Evolutionary conservation across 2,113 vertebrate species (phyloP).

Genomic region (Mixornis gularis): DNA sequence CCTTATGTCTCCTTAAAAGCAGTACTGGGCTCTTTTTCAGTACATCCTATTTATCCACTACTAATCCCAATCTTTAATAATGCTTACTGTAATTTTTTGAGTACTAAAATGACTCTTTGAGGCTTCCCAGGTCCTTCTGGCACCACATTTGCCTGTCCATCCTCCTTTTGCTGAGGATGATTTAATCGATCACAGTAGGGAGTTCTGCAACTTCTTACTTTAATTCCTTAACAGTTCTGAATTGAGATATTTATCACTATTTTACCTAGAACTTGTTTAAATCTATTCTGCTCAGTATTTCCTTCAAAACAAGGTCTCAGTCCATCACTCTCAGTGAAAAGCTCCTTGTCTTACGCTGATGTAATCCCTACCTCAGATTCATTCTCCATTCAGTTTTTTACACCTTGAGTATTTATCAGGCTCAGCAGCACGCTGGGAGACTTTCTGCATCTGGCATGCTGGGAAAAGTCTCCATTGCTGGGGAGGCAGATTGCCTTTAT

Average conservation of each 20-base stretch:
- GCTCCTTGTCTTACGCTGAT: neutral
- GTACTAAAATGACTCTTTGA: neutral
- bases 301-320: neutral
- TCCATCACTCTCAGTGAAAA: neutral
- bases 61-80: neutral
- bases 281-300: neutral
- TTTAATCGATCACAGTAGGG: neutral
- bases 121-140: neutral
- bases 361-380: neutral
- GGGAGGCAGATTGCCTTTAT: neutral
- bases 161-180: neutral
- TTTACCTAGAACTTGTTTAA: neutral
- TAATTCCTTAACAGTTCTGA: neutral
- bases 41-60: neutral
- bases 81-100: neutral
- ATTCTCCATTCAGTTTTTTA: neutral
- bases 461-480: neutral
- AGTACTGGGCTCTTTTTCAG: neutral
- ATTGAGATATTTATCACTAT: neutral
- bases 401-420: neutral
- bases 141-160: fast-evolving
- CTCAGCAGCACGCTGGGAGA: neutral
- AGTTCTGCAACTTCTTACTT: neutral
- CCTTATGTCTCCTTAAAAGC: neutral
- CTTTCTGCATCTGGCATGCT: neutral